phyloP scores from a whole-genome alignment of 2,888 invertebrate genomes.

The Yponomeuta sedellus region DNA sequence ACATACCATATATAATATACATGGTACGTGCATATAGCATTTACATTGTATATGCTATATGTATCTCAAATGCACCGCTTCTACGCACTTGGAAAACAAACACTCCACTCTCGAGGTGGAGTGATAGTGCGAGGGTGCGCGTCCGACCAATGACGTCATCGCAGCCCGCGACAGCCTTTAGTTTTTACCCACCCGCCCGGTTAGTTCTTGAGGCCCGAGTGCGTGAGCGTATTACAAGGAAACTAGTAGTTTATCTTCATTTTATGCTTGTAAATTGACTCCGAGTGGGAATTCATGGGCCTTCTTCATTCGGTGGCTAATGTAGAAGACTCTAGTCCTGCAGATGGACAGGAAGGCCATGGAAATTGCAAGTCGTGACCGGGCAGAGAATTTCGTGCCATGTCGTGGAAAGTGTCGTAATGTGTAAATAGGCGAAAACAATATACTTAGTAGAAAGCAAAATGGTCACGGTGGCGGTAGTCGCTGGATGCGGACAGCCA shows the following conservation, averaged over 20 bases:
- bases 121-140: constrained; percentile 45
- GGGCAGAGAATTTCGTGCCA: no score
- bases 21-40: no score
- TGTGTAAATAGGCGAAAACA: no score
- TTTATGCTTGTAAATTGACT: neutral
- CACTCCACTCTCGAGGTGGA: neutral
- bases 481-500: no score
- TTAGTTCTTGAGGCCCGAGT: neutral
- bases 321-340: no score
- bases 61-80: neutral
- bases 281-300: neutral
- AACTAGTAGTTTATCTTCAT: neutral
- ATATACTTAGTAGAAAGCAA: no score
- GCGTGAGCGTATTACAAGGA: neutral
- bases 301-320: no score
- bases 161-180: constrained; percentile 1
- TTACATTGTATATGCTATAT: no score
- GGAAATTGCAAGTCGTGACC: no score
- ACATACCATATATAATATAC: neutral
- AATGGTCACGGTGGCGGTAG: no score
- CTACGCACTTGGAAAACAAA: neutral
- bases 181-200: constrained; percentile 32
- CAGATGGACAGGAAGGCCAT: no score
- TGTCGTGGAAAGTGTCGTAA: no score
- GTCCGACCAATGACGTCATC: constrained; percentile 63